Percentiles rank a stretch among this genome's conserved stretches.
These are phyloP conservation scores for Dorcus hopei DNA, from an alignment of 2,888 invertebrate species.

Conservation along the genomic window DNA sequence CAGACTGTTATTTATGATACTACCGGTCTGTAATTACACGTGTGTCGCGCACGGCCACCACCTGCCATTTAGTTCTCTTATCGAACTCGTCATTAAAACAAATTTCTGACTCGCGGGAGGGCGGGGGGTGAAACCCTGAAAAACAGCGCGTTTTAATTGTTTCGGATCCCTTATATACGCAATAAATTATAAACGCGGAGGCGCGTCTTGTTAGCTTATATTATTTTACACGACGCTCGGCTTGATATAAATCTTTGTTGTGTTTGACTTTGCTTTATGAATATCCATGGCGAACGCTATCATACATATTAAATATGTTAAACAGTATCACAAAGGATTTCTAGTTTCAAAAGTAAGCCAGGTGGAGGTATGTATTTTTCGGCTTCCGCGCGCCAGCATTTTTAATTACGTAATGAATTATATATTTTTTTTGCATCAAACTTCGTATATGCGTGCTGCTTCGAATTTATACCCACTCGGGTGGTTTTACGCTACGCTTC, in stretches of 20 bases:
- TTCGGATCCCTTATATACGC: conserved; percentile 23
- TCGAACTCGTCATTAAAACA: conserved; percentile 25
- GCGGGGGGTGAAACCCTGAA: background rate
- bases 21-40: conserved; percentile 16
- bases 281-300: conserved; percentile 20
- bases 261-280: conserved; percentile 32
- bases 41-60: conserved; percentile 24
- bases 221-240: conserved; percentile 25
- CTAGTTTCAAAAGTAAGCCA: background rate
- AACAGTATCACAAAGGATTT: conserved; percentile 13
- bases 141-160: conserved; percentile 27
- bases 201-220: conserved; percentile 20
- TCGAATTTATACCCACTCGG: too few species aligned
- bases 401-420: too few species aligned
- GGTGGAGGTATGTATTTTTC: too few species aligned
- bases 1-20: conserved; percentile 17
- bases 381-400: too few species aligned
- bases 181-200: conserved; percentile 23
- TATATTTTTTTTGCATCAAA: too few species aligned
- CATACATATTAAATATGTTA: conserved; percentile 17
- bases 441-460: too few species aligned
- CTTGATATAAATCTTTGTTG: conserved; percentile 25
- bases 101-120: conserved; percentile 7
- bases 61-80: conserved; percentile 27
- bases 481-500: too few species aligned